Evolutionary conservation across 1,140 invertebrate species (phyloP).

Genomic region (Teleogryllus occipitalis): DNA sequence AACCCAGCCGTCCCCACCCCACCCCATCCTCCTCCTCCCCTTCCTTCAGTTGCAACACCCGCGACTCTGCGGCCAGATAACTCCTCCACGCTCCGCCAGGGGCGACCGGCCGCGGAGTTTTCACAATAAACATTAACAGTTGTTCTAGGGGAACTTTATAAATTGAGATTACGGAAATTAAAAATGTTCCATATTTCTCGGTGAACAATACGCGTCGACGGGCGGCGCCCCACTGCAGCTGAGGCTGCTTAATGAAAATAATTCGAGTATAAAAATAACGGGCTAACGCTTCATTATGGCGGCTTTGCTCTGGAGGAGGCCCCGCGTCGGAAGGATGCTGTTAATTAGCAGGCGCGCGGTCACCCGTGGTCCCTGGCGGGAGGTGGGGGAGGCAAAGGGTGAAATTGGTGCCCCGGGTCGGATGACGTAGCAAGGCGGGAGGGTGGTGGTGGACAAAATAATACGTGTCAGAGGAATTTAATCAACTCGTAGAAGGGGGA

Average conservation of each 20-base stretch:
- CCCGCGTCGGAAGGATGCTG: background rate
- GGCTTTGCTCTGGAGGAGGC: background rate
- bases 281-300: background rate
- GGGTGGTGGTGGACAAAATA: background rate
- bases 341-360: background rate
- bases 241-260: background rate
- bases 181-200: conserved; percentile 5
- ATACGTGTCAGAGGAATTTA: background rate
- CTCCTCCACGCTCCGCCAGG: background rate
- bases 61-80: background rate
- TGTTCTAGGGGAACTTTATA: background rate
- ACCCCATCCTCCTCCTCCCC: no score
- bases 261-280: background rate
- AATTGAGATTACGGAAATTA: conserved; percentile 2
- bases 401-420: background rate
- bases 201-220: background rate
- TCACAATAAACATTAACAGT: conserved; percentile 5
- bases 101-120: background rate
- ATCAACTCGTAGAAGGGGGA: background rate
- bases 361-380: no score
- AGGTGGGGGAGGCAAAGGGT: background rate
- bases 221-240: background rate
- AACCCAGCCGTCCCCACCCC: no score
- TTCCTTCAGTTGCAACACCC: background rate
- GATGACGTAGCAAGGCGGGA: background rate